Evolutionary conservation across 2,888 invertebrate genomes (phyloP), one percentile per base, ranked within the genome.

Genomic region (Callyntrura sp.): DNA sequence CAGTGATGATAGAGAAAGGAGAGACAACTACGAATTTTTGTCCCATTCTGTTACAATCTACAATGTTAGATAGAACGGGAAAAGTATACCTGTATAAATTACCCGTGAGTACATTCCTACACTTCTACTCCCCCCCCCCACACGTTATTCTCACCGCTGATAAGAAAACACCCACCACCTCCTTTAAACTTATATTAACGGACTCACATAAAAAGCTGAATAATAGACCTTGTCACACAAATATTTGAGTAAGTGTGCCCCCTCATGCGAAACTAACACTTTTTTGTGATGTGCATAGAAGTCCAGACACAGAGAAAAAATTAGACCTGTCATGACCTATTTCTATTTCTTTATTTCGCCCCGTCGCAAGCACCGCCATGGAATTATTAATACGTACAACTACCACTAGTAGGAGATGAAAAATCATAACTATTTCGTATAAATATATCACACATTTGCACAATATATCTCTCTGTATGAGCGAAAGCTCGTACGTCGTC

Each of bases 291-390:
- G 84, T 51, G 48, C 17, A 20, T 23, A 14, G 57, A n/a, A 70
- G 70, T 70, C 28, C 12, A 35, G 35, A 14, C 62, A 17, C 57
- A 6, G 14, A 84, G 11, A 73, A 85, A 85, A 85, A 76, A 85
- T 85, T 85, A 76, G 76, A 23, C 43, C 73, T 85, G 85, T 60
- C 85, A 76, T 85, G 85, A 85, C 85, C 85, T 85, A 85, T 76
- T 85, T 85, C 76, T 60, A 48, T 57, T 55, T 48, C 65, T 25
- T 51, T 48, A 35, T 45, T 43, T 76, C 43, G 3, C 8, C 3
- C 68, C 12, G 35, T 62, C 62, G 62, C 1, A 25, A 17, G 62
- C 62, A 62, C 25, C 20, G 43, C 25, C 20, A 14, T 23, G 2
- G 20, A 62, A 62, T 62, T 17, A 62, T 62, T 62, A 62, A 62